A percentile compares a stretch with the other conserved stretches of the same genome.
These are phyloP conservation scores for Chalcosyrphus nemorum DNA, from an alignment of 2,888 invertebrate genomes.

Conservation along the genomic window DNA sequence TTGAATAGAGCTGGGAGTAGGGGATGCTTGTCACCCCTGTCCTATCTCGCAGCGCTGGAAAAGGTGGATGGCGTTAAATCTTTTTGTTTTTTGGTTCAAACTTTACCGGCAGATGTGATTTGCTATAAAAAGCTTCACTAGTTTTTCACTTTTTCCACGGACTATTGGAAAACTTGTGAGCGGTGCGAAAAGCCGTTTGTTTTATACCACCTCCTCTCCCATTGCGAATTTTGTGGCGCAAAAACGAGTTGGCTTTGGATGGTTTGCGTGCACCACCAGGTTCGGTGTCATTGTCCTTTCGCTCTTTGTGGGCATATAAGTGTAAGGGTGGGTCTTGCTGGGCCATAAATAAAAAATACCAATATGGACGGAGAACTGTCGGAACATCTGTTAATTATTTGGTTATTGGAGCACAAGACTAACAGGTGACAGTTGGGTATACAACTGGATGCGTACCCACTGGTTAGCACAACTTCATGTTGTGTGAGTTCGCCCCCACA, in stretches of 20 bases:
- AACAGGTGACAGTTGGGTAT: conserved; percentile 56
- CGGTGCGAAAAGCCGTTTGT: conserved; percentile 50
- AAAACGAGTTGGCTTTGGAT: conserved; percentile 28
- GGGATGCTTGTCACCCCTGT: background rate
- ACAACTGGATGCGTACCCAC: conserved; percentile 35
- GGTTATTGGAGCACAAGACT: conserved; percentile 56
- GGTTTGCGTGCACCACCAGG: conserved; percentile 10
- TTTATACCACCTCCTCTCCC: conserved; percentile 20
- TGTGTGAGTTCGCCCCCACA: background rate
- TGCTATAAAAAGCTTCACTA: conserved; percentile 57
- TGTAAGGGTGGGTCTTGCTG: background rate
- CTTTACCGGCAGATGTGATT: conserved; percentile 61
- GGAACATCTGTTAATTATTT: conserved; percentile 66
- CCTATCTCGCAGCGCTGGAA: conserved; percentile 15
- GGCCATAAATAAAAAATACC: conserved; percentile 27
- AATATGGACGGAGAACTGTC: conserved; percentile 3
- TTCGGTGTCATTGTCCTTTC: conserved; percentile 44
- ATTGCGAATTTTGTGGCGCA: background rate
- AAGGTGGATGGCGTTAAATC: conserved; percentile 41
- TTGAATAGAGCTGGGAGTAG: conserved; percentile 38
- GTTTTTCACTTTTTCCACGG: conserved; percentile 53
- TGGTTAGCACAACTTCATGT: conserved; percentile 7
- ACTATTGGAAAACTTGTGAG: conserved; percentile 48
- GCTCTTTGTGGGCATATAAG: background rate
- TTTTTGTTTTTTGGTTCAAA: conserved; percentile 3